These are phyloP conservation scores for Gymnoscopelus microlampas DNA, from an alignment of 2,797 vertebrate species.

Conservation along the genomic window DNA sequence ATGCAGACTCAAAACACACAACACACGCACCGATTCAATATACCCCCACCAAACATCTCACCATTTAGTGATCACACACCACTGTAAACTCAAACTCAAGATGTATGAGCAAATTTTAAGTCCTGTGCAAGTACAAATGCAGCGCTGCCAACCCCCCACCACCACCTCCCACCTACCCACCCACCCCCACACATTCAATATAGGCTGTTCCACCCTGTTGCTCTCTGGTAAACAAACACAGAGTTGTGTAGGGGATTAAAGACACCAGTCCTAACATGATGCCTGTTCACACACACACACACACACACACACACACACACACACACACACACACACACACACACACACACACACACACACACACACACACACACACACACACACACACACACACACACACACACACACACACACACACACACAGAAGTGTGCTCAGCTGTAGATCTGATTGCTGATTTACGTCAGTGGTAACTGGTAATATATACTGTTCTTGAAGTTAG, in stretches of 20 bases:
- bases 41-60: neutral
- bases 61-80: neutral
- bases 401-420: neutral
- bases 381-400: conserved; percentile 12
- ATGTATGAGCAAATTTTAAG: neutral
- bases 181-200: neutral
- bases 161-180: neutral
- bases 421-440: conserved; percentile 50
- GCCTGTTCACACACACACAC: conserved; percentile 28
- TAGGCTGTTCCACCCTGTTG: conserved; percentile 22
- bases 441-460: conserved; percentile 16
- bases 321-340: conserved; percentile 27
- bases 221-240: conserved; percentile 25
- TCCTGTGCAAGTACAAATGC: too few species aligned
- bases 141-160: too few species aligned
- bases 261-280: conserved; percentile 27
- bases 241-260: conserved; percentile 37
- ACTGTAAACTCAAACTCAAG: neutral
- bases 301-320: conserved; percentile 3
- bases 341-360: conserved; percentile 10
- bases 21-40: neutral
- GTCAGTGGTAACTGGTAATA: conserved; percentile 15
- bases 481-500: neutral
- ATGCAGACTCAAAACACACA: neutral
- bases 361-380: neutral